Percentiles rank a stretch among this genome's conserved stretches.
These are phyloP conservation scores for Dromococcyx pavoninus DNA, from an alignment of 2,797 vertebrate genomes.

Conservation along the genomic window DNA sequence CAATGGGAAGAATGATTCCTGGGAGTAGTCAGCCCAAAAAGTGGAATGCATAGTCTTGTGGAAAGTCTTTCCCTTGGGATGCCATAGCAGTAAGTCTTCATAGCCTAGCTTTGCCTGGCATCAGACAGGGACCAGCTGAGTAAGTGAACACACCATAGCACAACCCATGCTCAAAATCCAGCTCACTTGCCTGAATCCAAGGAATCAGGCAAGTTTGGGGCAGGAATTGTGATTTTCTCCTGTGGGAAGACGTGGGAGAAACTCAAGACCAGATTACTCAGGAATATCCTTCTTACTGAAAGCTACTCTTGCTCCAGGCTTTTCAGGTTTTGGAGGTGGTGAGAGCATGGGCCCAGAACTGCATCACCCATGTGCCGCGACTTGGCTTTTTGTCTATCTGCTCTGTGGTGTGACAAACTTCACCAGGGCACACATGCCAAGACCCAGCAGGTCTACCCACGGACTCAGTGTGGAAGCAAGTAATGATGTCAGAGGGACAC, in stretches of 20 bases:
- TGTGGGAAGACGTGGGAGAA: background rate
- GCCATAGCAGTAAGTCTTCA: background rate
- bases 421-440: accelerated
- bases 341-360: background rate
- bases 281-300: background rate
- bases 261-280: background rate
- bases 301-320: background rate
- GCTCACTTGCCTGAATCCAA: background rate
- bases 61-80: background rate
- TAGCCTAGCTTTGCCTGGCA: background rate
- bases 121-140: background rate
- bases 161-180: background rate
- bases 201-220: background rate
- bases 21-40: background rate
- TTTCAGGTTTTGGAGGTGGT: background rate
- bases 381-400: background rate
- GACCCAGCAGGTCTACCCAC: background rate
- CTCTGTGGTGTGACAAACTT: background rate
- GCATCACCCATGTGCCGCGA: accelerated
- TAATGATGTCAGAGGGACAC: background rate
- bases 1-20: background rate
- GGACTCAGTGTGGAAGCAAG: background rate
- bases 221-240: background rate
- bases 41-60: background rate
- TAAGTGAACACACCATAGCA: background rate